Base-by-base conservation (phyloP, 2,888 invertebrate genomes). In the Nezara viridula region DNA sequence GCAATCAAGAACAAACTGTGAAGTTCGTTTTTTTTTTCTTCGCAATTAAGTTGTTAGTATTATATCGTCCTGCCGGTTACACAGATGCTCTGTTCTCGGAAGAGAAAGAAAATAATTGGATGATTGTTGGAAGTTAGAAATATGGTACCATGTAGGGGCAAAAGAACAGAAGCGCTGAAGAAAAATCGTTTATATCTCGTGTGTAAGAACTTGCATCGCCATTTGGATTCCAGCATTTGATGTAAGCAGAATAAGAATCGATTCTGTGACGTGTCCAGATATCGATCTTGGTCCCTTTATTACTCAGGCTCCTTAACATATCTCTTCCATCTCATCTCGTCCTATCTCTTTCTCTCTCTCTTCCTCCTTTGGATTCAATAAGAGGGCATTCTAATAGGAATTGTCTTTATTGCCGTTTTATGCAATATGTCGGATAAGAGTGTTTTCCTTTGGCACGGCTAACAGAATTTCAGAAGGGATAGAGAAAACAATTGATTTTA, bases 271-370 rank as follows among this genome's bases (percentile, higher is more conserved):
- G 60, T 60, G 60, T 60, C 60, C 4, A 27, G 60, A 32, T 60
- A 60, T 60, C 60, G 60, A 60, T 60, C 60, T 60, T 60, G 16
- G 60, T 27, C 14, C 60, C 60, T 27, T 60, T 32, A 60, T 27
- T 60, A 14, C 60, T 27, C 27, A 60, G 60, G 4, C 60, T 60
- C 60, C 60, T 60, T 60, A 60, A 32, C 60, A 60, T 60, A 60
- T 49, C 86, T 49, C 50, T 49, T 14, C 50, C 49, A 44, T 86
- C 86, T 86, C 49, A 32, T 49, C 49, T 27, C 27, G 4, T 9
- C 3, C 49, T 14, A 12, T 85, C 85, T 85, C 85, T 85, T 40
- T 85, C 85, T 85, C 85, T 47, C 85, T 47, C 27, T 47, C 47
- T 47, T n/a, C 85, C 50, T 50, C 50, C 9, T 55, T 55, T n/a